These are phyloP conservation scores for Rhyacophila brunnea DNA, from an alignment of 1,140 invertebrate genomes.

Conservation along the genomic window DNA sequence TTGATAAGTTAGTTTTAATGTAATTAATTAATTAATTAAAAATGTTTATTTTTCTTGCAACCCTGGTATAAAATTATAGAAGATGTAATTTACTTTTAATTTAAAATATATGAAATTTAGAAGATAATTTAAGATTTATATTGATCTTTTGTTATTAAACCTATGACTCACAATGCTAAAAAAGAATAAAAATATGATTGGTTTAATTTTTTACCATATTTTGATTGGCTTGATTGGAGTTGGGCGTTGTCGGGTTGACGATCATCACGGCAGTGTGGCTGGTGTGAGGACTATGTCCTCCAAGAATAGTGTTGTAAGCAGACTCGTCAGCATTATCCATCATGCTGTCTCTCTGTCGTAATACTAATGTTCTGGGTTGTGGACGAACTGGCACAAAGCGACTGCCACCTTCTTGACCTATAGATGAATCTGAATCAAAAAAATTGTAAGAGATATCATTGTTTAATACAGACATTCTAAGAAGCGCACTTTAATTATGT, in stretches of 20 bases:
- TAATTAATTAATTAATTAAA: no score
- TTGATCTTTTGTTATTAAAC: not conserved
- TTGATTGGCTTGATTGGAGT: constrained; percentile 33
- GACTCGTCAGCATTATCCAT: constrained; percentile 21
- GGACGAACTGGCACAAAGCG: constrained; percentile 53
- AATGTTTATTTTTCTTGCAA: no score
- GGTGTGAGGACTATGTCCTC: constrained; percentile 48
- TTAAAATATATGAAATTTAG: not conserved
- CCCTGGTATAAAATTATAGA: no score
- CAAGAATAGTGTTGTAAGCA: constrained; percentile 8
- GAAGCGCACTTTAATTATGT: no score
- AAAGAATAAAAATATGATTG: not conserved
- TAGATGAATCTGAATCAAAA: constrained; percentile 16
- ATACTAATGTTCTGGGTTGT: constrained; percentile 42
- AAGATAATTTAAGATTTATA: not conserved
- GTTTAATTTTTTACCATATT: constrained; percentile 18
- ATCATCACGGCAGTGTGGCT: constrained; percentile 56
- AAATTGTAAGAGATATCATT: no score
- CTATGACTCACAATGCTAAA: not conserved
- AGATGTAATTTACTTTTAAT: no score
- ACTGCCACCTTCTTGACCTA: constrained; percentile 34
- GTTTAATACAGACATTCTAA: no score
- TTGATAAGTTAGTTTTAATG: no score
- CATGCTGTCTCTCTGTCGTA: constrained; percentile 24
- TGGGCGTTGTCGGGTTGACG: constrained; percentile 53